Conservation (phyloP, 1,140 invertebrate species). For the Centruroides sculpturatus region DNA sequence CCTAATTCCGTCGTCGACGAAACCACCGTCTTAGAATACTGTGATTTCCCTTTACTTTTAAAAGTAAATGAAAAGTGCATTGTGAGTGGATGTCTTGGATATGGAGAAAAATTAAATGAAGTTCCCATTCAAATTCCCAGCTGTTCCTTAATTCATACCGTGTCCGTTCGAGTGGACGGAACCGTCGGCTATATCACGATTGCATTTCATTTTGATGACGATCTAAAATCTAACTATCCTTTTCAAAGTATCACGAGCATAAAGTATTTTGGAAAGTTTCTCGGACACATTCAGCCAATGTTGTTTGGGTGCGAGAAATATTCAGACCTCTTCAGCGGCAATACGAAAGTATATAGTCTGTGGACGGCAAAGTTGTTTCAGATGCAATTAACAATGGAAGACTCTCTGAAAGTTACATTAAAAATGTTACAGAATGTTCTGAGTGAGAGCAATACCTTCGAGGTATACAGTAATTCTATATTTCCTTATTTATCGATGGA, state of each 20-base stretch:
- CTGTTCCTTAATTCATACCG: conserved; percentile 28
- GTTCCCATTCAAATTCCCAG: conserved; percentile 22
- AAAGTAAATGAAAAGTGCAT: conserved; percentile 26
- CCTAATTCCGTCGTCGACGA: not conserved
- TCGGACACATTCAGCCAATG: conserved; percentile 14
- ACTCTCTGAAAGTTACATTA: conserved; percentile 21
- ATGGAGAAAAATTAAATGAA: not conserved
- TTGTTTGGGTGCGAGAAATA: not conserved
- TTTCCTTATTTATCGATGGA: too few relatives aligned
- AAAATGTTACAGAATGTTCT: too few relatives aligned
- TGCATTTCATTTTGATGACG: conserved; percentile 27
- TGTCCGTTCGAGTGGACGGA: conserved; percentile 21
- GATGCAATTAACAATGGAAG: conserved; percentile 20
- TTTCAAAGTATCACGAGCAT: conserved; percentile 13
- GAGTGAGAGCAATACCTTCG: too few relatives aligned
- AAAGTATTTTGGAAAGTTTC: conserved; percentile 20
- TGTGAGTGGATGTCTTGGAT: conserved; percentile 22
- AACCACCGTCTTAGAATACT: conserved; percentile 29
- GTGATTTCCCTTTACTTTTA: conserved; percentile 25
- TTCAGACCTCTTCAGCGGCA: not conserved
- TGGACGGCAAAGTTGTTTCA: conserved; percentile 30
- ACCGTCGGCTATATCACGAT: conserved; percentile 27
- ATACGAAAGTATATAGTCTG: conserved; percentile 8
- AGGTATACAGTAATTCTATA: too few relatives aligned
- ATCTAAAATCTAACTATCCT: conserved; percentile 26